Evolutionary conservation across 2,113 vertebrate genomes (phyloP).

Genomic region (Rhinolophus ferrumequinum): DNA sequence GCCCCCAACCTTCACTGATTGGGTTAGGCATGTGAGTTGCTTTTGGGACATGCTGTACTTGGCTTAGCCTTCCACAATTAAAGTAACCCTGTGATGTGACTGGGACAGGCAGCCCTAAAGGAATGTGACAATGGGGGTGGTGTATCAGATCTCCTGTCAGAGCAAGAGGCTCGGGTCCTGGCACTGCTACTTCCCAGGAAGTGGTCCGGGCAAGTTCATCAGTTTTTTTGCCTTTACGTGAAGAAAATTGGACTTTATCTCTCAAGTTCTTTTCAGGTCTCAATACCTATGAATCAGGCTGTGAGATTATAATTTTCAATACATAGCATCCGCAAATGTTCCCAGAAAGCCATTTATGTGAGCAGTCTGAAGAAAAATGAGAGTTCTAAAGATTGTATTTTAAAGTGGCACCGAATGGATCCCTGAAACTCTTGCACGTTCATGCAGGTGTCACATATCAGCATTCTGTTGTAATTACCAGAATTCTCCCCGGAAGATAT

Average conservation of each 20-base stretch:
- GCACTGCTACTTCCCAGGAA: neutral
- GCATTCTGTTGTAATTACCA: neutral
- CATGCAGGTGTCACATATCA: neutral
- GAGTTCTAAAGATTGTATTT: neutral
- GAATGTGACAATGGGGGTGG: too few species aligned
- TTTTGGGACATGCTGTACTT: neutral
- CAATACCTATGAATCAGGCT: neutral
- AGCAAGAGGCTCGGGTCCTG: neutral
- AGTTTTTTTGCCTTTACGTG: neutral
- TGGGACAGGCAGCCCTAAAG: neutral
- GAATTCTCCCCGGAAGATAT: neutral
- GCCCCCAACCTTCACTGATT: neutral
- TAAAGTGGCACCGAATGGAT: neutral
- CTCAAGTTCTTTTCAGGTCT: neutral
- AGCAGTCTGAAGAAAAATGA: neutral
- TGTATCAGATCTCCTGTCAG: neutral
- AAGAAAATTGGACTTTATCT: neutral
- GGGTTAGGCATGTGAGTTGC: neutral
- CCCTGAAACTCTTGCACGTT: neutral
- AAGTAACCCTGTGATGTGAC: neutral
- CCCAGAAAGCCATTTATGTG: neutral
- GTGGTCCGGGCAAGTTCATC: neutral
- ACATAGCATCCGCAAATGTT: neutral
- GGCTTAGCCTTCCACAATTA: neutral
- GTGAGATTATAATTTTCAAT: neutral